phyloP scores from a whole-genome alignment of 2,888 invertebrate species.

The Gasteruption jaculator region DNA sequence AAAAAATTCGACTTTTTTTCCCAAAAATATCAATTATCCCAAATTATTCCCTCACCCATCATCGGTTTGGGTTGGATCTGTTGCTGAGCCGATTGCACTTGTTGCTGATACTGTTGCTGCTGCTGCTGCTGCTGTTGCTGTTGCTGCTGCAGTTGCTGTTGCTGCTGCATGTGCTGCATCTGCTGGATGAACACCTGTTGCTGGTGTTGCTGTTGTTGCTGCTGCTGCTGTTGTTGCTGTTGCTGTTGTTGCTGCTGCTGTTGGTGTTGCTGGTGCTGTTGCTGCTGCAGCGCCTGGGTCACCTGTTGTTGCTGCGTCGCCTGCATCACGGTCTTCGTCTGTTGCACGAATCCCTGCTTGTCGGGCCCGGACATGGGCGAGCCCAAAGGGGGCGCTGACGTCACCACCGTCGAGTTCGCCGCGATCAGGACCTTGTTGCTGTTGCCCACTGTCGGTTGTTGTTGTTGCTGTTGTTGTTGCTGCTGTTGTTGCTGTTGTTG shows the following conservation, averaged over 20 bases:
- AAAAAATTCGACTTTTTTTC: background rate
- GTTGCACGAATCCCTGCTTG: constrained; percentile 54
- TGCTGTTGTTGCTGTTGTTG: constrained; percentile 21
- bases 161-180: constrained; percentile 40
- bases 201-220: constrained; percentile 47
- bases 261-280: constrained; percentile 35
- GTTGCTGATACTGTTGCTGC: constrained; percentile 39
- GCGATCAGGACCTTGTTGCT: constrained; percentile 36
- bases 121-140: constrained; percentile 40
- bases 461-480: constrained; percentile 27
- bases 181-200: constrained; percentile 43
- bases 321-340: constrained; percentile 49
- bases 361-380: constrained; percentile 58
- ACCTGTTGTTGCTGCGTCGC: constrained; percentile 44
- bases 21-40: background rate
- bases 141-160: constrained; percentile 44
- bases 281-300: constrained; percentile 31
- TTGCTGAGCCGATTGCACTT: constrained; percentile 44
- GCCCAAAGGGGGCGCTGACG: constrained; percentile 48
- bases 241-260: constrained; percentile 27
- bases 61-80: constrained; percentile 58
- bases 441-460: constrained; percentile 32
- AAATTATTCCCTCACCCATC: constrained; percentile 51
- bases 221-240: constrained; percentile 40
- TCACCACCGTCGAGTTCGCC: constrained; percentile 33